A percentile compares a stretch with the other conserved stretches of the same genome.
phyloP scores from a whole-genome alignment of 2,797 vertebrate genomes.

The Poeciliopsis infans region DNA sequence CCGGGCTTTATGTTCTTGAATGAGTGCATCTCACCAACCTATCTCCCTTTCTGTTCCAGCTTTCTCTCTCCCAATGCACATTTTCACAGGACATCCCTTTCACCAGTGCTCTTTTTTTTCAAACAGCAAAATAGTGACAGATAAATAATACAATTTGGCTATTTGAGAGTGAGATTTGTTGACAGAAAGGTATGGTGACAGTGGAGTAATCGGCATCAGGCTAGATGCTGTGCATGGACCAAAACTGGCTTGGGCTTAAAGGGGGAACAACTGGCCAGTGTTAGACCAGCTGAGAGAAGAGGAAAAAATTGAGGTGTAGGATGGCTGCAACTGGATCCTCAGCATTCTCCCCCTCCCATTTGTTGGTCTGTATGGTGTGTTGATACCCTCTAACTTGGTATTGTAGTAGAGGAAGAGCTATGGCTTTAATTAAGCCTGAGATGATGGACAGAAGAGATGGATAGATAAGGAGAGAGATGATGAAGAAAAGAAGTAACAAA shows the following conservation, averaged over 20 bases:
- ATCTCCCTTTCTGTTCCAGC: not conserved
- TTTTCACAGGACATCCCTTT: conserved; percentile 34
- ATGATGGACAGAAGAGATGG: conserved; percentile 59
- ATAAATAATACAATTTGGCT: conserved; percentile 66
- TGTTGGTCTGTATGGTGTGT: conserved; percentile 68
- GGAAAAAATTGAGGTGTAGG: conserved; percentile 65
- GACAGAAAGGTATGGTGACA: conserved; percentile 22
- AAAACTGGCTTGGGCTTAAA: conserved; percentile 43
- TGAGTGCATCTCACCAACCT: conserved; percentile 14
- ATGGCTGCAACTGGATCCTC: conserved; percentile 70
- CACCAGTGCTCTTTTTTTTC: conserved; percentile 34
- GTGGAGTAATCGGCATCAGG: conserved; percentile 4
- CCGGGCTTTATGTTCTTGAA: conserved; percentile 28
- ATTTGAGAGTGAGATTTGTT: conserved; percentile 60
- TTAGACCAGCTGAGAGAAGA: conserved; percentile 40
- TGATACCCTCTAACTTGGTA: conserved; percentile 73
- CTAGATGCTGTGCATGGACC: conserved; percentile 21
- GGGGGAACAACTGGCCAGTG: conserved; percentile 34
- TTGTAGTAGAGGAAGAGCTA: conserved; percentile 65
- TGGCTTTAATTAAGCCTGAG: conserved; percentile 75
- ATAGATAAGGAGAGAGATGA: conserved; percentile 38
- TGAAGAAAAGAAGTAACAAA: conserved; percentile 23
- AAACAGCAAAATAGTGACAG: conserved; percentile 60
- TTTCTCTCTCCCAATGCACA: not conserved
- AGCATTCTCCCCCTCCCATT: conserved; percentile 3